Conservation (phyloP, 2,888 invertebrate species). For the Drosophila mulleri region DNA sequence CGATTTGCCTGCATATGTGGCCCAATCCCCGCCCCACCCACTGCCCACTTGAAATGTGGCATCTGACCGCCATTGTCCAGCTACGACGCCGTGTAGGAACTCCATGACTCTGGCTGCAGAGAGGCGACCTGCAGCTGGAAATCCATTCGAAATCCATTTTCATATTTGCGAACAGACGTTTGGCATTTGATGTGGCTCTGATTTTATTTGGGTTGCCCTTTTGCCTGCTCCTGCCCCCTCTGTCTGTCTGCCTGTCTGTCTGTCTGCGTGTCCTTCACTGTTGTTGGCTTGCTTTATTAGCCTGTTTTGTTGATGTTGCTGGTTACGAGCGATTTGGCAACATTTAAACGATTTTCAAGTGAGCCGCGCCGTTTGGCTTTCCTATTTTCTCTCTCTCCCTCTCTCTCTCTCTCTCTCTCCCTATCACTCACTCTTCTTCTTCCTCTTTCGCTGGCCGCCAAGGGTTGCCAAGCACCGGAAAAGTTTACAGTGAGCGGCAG, state of each 20-base stretch:
- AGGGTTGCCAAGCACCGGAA: slow-evolving; percentile 3
- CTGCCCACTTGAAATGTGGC: neutral
- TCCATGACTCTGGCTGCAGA: neutral
- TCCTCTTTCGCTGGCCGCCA: no score
- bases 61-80: slow-evolving; percentile 24
- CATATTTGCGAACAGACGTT: slow-evolving; percentile 59
- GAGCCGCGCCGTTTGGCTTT: neutral
- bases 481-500: neutral
- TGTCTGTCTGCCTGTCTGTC: neutral
- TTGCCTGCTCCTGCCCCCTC: neutral
- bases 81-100: neutral
- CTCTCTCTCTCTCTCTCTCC: no score
- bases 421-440: neutral
- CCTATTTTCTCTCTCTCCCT: neutral
- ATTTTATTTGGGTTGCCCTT: slow-evolving; percentile 63
- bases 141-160: slow-evolving; percentile 51
- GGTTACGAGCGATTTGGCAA: slow-evolving; percentile 44
- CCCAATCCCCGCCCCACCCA: neutral
- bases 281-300: slow-evolving; percentile 53
- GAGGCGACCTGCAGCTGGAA: slow-evolving; percentile 6
- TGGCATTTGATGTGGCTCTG: slow-evolving; percentile 56
- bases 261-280: neutral
- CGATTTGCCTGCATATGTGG: slow-evolving; percentile 51
- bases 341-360: slow-evolving; percentile 50
- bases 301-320: slow-evolving; percentile 36